Percentiles rank a stretch among this genome's conserved stretches.
These are phyloP conservation scores for Parotocinclus haroldoi DNA, from an alignment of 2,797 vertebrate species.

Conservation along the genomic window DNA sequence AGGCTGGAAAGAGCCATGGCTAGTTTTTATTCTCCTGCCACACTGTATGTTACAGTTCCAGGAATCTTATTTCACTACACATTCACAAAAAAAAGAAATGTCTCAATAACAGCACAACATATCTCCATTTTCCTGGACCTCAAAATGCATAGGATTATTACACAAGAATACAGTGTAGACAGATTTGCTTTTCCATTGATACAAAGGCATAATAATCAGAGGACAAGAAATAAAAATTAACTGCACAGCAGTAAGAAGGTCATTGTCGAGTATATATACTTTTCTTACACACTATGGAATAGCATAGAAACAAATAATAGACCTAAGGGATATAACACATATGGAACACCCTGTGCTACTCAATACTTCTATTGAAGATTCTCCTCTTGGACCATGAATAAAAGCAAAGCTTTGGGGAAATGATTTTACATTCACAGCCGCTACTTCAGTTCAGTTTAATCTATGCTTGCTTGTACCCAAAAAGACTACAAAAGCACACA, in stretches of 20 bases:
- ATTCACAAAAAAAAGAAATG: constrained; percentile 62
- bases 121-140: constrained; percentile 61
- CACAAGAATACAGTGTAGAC: constrained; percentile 78
- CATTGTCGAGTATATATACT: constrained; percentile 76
- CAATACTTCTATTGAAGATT: constrained; percentile 62
- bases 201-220: constrained; percentile 77
- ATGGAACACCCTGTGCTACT: constrained; percentile 70
- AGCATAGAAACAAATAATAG: constrained; percentile 64
- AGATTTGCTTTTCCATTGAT: constrained; percentile 64
- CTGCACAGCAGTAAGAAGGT: constrained; percentile 84
- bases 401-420: constrained; percentile 61
- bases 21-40: constrained; percentile 55
- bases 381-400: constrained; percentile 55
- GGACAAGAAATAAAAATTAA: constrained; percentile 75
- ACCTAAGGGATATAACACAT: constrained; percentile 60
- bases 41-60: constrained; percentile 56
- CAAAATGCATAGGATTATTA: constrained; percentile 74
- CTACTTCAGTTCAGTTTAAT: constrained; percentile 58
- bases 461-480: constrained; percentile 61
- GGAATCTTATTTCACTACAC: constrained; percentile 67
- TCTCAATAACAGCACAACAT: constrained; percentile 68
- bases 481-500: constrained; percentile 64
- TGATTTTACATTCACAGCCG: constrained; percentile 62
- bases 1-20: constrained; percentile 53
- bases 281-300: constrained; percentile 73